Percentiles rank a stretch among this genome's conserved stretches.
Conservation (phyloP, 1,140 invertebrate species). For the Leptinotarsa defecta region DNA sequence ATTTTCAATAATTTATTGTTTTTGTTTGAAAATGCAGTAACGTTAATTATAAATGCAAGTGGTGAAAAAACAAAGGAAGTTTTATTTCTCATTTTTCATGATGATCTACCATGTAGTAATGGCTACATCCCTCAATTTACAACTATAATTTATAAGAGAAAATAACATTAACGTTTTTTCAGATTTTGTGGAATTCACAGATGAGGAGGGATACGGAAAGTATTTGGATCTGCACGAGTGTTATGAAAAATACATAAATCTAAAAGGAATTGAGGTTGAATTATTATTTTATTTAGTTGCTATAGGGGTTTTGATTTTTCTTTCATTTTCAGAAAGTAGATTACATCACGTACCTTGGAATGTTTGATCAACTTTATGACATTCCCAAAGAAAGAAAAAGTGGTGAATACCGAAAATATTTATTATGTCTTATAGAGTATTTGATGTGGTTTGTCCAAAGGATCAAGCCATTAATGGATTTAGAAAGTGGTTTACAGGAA, state of each 20-base stretch:
- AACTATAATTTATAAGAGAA: too few species aligned
- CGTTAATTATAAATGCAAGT: too few species aligned
- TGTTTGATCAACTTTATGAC: conserved; percentile 96
- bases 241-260: conserved; percentile 94
- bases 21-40: too few species aligned
- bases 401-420: conserved; percentile 89
- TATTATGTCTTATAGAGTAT: conserved; percentile 85
- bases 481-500: conserved; percentile 77
- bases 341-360: conserved; percentile 92
- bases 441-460: conserved; percentile 82
- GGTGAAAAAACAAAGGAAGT: too few species aligned
- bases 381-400: conserved; percentile 94
- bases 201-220: conserved; percentile 99
- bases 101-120: too few species aligned
- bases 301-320: neutral
- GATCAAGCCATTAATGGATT: conserved; percentile 90
- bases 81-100: too few species aligned
- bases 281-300: neutral
- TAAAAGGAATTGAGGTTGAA: conserved; percentile 90
- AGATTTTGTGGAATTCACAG: conserved; percentile 95
- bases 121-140: too few species aligned
- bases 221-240: conserved; percentile 98
- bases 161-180: conserved; percentile 42
- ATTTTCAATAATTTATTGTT: too few species aligned
- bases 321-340: conserved; percentile 80